Conservation (phyloP, 2,113 vertebrate species). For the Podarcis muralis region DNA sequence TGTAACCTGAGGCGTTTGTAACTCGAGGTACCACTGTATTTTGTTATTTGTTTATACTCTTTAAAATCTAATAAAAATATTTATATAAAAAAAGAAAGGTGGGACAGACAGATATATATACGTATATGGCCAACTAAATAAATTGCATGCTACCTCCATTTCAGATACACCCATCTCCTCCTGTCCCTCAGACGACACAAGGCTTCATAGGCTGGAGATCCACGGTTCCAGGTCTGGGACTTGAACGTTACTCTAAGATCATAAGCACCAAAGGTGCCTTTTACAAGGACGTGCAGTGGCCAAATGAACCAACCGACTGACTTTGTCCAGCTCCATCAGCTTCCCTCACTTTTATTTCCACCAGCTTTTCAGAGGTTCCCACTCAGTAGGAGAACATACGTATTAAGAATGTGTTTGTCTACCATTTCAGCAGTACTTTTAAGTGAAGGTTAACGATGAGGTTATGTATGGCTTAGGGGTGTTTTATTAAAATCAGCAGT, state of each 20-base stretch:
- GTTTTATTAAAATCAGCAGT: conserved; percentile 7
- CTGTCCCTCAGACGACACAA: conserved; percentile 83
- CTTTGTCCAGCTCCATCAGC: not conserved
- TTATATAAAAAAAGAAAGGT: no score
- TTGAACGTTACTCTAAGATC: conserved; percentile 68
- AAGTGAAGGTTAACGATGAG: not conserved
- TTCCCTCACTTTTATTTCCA: not conserved
- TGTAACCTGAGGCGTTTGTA: no score
- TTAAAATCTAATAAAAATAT: no score
- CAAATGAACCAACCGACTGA: conserved; percentile 69
- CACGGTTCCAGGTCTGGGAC: conserved; percentile 66
- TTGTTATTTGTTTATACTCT: no score
- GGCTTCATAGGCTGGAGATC: conserved; percentile 89
- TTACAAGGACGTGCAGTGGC: conserved; percentile 74
- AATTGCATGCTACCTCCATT: not conserved
- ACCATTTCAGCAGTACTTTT: conserved; percentile 7
- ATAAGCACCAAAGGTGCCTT: conserved; percentile 78
- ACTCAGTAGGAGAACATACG: no score
- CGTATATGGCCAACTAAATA: not conserved
- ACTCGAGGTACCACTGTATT: no score
- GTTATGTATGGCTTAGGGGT: conserved; percentile 19
- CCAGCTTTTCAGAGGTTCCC: no score
- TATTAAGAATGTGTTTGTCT: not conserved
- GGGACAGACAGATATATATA: no score
- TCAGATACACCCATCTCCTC: conserved; percentile 83